Conservation (phyloP, 2,113 vertebrate species). For the Emydocephalus ijimae region DNA sequence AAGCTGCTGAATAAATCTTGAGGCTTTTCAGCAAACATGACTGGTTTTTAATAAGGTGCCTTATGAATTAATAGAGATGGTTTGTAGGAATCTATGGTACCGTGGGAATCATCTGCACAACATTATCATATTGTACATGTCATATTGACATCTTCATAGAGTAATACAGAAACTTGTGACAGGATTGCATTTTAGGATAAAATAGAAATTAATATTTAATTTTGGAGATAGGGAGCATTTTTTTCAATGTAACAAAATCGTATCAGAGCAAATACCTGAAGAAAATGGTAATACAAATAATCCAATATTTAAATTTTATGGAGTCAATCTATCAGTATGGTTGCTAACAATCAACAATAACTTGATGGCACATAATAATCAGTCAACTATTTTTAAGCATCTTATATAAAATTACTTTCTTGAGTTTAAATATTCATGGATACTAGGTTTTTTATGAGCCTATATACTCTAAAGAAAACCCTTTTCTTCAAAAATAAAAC, state of each 20-base stretch:
- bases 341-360: not conserved
- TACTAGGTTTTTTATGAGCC: not conserved
- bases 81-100: not conserved
- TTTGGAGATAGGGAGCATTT: not conserved
- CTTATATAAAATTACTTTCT: rapidly evolving
- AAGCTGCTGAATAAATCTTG: not conserved
- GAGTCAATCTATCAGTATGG: not conserved
- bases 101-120: not conserved
- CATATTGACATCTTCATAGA: not conserved
- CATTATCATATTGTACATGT: not conserved
- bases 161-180: not conserved
- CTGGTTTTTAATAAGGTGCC: not conserved
- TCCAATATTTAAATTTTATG: not conserved
- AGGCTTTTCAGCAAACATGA: not conserved
- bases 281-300: not conserved
- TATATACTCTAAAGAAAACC: not conserved
- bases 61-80: not conserved
- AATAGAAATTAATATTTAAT: not conserved
- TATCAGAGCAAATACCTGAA: not conserved
- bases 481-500: not conserved
- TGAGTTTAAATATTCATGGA: constrained; percentile 10
- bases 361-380: not conserved
- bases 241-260: not conserved
- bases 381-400: not conserved
- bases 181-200: not conserved